phyloP scores from a whole-genome alignment of 1,140 invertebrate genomes.

The Helicorthomorpha holstii region DNA sequence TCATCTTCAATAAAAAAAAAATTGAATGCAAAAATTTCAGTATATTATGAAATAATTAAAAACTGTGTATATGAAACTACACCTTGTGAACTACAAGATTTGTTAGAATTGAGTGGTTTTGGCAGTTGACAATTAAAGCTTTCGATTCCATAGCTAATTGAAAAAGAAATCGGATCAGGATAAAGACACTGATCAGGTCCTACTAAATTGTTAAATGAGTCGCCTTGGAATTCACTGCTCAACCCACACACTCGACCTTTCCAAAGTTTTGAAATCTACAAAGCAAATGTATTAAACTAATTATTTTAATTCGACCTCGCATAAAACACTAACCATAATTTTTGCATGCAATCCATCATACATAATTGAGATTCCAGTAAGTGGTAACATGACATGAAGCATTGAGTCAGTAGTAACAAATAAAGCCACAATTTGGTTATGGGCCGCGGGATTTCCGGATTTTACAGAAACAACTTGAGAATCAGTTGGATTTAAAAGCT shows the following conservation, averaged over 20 bases:
- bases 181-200: background rate
- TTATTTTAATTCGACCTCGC: background rate
- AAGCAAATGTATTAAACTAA: background rate
- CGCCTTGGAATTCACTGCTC: background rate
- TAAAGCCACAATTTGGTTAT: background rate
- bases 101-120: no score
- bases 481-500: no score
- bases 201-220: background rate
- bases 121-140: no score
- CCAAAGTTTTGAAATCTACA: background rate
- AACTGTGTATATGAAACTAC: no score
- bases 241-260: background rate
- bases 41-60: no score
- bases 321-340: background rate
- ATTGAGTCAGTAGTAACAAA: background rate
- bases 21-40: no score
- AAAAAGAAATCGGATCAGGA: background rate
- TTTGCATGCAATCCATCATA: background rate
- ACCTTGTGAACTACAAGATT: no score
- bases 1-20: no score
- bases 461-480: no score
- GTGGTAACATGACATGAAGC: background rate
- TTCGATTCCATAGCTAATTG: background rate
- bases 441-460: background rate
- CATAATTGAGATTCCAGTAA: background rate